phyloP scores from a whole-genome alignment of 2,888 invertebrate genomes.

The Plemyria rubiginata region DNA sequence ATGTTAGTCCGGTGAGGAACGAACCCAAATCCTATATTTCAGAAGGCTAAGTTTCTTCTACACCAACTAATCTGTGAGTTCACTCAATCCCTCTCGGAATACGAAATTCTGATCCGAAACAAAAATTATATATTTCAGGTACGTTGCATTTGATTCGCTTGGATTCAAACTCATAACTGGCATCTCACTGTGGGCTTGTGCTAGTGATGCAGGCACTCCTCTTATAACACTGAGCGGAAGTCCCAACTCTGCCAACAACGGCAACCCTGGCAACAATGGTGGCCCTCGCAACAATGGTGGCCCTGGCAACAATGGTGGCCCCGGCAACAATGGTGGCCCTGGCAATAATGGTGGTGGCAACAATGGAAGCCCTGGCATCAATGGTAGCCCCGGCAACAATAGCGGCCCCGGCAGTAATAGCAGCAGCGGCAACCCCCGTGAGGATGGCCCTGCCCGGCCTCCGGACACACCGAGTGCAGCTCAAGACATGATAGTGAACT shows the following conservation, averaged over 20 bases:
- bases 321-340: neutral
- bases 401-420: slow-evolving; percentile 50
- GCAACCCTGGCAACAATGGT: slow-evolving; percentile 7
- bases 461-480: slow-evolving; percentile 61
- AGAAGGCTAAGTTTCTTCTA: too few relatives aligned
- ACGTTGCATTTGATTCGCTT: slow-evolving; percentile 92
- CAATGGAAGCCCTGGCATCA: slow-evolving; percentile 32
- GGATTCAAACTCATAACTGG: slow-evolving; percentile 94
- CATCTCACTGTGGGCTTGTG: slow-evolving; percentile 84
- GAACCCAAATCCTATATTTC: too few relatives aligned
- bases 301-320: slow-evolving; percentile 5
- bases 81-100: too few relatives aligned
- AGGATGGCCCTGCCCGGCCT: slow-evolving; percentile 39
- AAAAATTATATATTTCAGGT: slow-evolving; percentile 80
- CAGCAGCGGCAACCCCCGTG: slow-evolving; percentile 4
- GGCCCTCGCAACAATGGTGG: slow-evolving; percentile 14
- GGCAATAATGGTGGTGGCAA: slow-evolving; percentile 7
- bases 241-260: slow-evolving; percentile 17
- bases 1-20: too few relatives aligned
- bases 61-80: too few relatives aligned
- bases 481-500: slow-evolving; percentile 77
- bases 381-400: neutral
- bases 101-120: neutral
- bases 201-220: slow-evolving; percentile 48
- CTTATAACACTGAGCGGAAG: slow-evolving; percentile 52